phyloP scores from a whole-genome alignment of 2,113 vertebrate genomes.

The Aegypius monachus region DNA sequence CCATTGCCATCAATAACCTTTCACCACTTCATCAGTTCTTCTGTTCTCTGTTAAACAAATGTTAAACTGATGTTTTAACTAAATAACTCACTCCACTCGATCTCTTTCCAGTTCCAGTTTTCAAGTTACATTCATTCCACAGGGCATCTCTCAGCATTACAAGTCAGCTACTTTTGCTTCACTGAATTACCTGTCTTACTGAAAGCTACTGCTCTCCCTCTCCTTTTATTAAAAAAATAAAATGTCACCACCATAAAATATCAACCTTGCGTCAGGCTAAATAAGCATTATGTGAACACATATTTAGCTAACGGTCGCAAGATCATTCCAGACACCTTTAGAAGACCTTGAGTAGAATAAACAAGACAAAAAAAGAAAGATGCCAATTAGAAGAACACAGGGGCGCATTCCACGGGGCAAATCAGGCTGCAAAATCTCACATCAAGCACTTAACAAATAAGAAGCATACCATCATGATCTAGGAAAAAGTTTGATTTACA shows the following conservation, averaged over 20 bases:
- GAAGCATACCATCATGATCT: neutral
- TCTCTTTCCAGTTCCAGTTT: neutral
- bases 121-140: neutral
- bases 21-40: neutral
- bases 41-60: neutral
- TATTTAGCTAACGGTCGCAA: no score
- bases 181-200: neutral
- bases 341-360: no score
- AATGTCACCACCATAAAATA: neutral
- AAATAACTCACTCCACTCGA: neutral
- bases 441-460: neutral
- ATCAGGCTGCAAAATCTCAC: neutral
- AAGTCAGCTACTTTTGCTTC: neutral
- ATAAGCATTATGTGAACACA: rapidly evolving
- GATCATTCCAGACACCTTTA: no score
- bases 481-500: neutral
- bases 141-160: neutral
- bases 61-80: neutral
- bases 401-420: no score
- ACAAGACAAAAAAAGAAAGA: no score
- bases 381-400: no score
- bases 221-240: neutral
- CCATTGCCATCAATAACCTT: neutral
- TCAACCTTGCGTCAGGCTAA: neutral
- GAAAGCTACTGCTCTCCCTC: neutral